Base-by-base conservation (phyloP, 2,888 invertebrate species). In the Cosmopolites sordidus region DNA sequence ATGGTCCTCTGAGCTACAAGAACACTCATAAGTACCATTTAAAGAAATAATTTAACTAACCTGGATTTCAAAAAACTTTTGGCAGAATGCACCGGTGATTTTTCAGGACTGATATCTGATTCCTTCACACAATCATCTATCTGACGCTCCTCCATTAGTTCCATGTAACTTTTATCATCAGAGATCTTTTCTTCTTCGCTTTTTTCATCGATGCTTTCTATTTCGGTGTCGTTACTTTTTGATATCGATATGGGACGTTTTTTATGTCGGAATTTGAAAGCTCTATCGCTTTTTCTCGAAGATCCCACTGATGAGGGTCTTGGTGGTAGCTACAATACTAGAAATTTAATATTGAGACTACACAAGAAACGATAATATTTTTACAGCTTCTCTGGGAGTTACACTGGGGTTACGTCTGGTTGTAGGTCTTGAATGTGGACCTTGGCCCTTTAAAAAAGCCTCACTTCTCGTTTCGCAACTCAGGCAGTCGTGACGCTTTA, bases 1-100 rank as follows among this genome's bases (percentile, higher is more conserved):
- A 40, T 72, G 70, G 42, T 73, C 70, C 48, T 63, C 58, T 5
- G 58, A 41, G 43, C 64, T 62, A 22, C 22, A 22, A 22, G 8
- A 5, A n/a, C n/a, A n/a, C n/a, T n/a, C n/a, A 29, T 29, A 29
- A 9, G 30, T 8, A 9, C 30, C 9, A 9, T 29, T 9, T 8
- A 29, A 29, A 29, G 30, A 29, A 29, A 9, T 9, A 33, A 33
- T 5, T 12, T 3, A n/a, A 33, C 11, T 33, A n/a, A 33, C 33
- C 33, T 33, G n/a, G 33, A 12, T 33, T 33, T 33, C n/a, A 33
- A 33, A n/a, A 33, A 33, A n/a, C 33, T 33, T 33, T 12, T 33
- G 33, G n/a, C 11, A 33, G 33, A 33, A 6, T 12, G 3, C 3
- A 12, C 33, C 11, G 12, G n/a, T 11, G 11, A 11, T n/a, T 33